Conservation (phyloP, 1,140 invertebrate species). For the Aporrectodea caliginosa region DNA sequence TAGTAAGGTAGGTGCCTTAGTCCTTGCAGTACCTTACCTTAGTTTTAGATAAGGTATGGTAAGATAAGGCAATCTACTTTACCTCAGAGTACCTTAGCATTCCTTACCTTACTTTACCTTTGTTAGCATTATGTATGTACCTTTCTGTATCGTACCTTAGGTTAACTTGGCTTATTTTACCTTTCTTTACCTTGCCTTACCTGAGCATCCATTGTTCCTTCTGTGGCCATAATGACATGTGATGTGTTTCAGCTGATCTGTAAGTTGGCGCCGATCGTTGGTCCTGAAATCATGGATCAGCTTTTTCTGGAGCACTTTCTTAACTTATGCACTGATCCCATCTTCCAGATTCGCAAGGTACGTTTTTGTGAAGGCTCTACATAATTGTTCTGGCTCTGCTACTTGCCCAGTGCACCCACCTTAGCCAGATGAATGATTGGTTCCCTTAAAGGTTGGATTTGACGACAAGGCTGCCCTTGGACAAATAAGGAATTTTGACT, state of each 20-base stretch:
- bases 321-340: slow-evolving; percentile 63
- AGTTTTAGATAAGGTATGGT: too few relatives aligned
- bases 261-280: slow-evolving; percentile 68
- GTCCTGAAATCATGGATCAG: slow-evolving; percentile 65
- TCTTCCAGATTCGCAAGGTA: slow-evolving; percentile 66
- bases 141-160: too few relatives aligned
- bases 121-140: too few relatives aligned
- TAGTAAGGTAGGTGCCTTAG: too few relatives aligned
- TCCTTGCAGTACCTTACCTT: too few relatives aligned
- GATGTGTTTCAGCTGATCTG: slow-evolving; percentile 67
- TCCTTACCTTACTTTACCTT: too few relatives aligned
- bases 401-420: neutral
- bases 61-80: too few relatives aligned
- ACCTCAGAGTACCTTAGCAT: too few relatives aligned
- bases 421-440: slow-evolving; percentile 7
- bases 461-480: neutral
- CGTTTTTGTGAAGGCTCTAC: slow-evolving; percentile 13
- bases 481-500: neutral
- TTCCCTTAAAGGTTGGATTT: neutral
- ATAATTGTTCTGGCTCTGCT: neutral
- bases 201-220: too few relatives aligned
- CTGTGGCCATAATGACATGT: too few relatives aligned
- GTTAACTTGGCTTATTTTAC: too few relatives aligned
- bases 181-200: too few relatives aligned
- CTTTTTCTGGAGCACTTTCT: slow-evolving; percentile 68